Conservation (phyloP, 2,113 vertebrate species). For the Tor tambroides region DNA sequence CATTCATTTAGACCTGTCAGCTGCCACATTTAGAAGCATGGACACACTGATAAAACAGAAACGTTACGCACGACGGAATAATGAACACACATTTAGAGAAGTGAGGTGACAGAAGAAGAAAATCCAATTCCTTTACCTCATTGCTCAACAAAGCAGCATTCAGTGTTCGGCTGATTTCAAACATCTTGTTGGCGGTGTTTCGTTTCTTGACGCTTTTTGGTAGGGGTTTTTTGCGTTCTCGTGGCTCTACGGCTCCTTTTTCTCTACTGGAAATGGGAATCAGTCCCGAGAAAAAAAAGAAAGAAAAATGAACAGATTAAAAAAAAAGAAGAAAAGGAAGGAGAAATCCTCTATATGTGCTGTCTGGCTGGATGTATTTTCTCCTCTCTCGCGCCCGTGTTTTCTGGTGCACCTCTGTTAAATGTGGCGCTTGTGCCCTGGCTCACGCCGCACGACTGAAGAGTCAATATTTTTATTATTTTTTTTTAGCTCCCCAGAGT, state of each 20-base stretch:
- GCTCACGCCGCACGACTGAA: conserved; percentile 85
- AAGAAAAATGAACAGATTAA: conserved; percentile 59
- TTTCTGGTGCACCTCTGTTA: conserved; percentile 73
- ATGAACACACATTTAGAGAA: conserved; percentile 65
- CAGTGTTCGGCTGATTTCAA: conserved; percentile 99
- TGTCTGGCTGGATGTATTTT: conserved; percentile 66
- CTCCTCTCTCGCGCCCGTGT: conserved; percentile 57
- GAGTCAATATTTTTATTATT: conserved; percentile 86
- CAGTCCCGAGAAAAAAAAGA: conserved; percentile 70
- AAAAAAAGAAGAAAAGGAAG: conserved; percentile 64
- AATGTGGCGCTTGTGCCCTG: conserved; percentile 75
- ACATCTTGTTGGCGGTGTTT: conserved; percentile 87
- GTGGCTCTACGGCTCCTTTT: conserved; percentile 54
- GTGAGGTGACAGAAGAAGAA: conserved; percentile 68
- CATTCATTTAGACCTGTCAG: conserved; percentile 62
- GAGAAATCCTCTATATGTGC: conserved; percentile 74
- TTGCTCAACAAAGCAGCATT: conserved; percentile 99
- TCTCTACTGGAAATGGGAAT: conserved; percentile 65
- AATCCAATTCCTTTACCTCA: conserved; percentile 88
- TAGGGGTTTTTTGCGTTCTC: conserved; percentile 29
- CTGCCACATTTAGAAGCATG: conserved; percentile 62
- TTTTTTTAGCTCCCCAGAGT: conserved; percentile 93
- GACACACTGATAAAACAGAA: conserved; percentile 66
- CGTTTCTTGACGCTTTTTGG: conserved; percentile 62
- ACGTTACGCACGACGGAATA: conserved; percentile 58